Base-by-base conservation (phyloP, 1,140 invertebrate genomes). In the Lerema accius region DNA sequence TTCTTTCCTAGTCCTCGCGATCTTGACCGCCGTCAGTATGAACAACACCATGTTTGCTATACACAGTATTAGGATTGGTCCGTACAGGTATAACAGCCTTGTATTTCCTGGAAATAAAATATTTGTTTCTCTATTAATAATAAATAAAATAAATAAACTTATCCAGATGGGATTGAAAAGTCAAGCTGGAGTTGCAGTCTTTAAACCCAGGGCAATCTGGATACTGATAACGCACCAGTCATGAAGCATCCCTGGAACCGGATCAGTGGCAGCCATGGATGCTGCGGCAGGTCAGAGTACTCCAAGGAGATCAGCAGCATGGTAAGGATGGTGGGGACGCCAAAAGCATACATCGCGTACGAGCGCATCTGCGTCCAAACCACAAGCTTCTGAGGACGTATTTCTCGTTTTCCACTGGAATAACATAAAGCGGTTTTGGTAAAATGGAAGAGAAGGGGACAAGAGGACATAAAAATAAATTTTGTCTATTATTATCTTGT, bases 11-110 rank as follows among this genome's bases (percentile, higher is more conserved):
- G 88, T 88, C 17, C 74, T 64, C 0, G 76, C 63, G 32, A 90
- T 89, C 53, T 89, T 87, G 23, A 81, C 4, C 4, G 82, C 80
- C 0, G 88, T 90, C 56, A 89, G 51, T 0, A 80, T 37, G 65
- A 89, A 90, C 63, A 90, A 86, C 4, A 78, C 62, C 58, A 84
- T 67, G 19, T 90, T 89, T 4, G 78, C 72, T 7, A 84, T 14
- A 17, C 78, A 83, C 0, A 90, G 58, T 7, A 88, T 61, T 4
- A 86, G 40, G 3, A 90, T 85, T 0, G 87, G 87, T 0, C 73
- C 71, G 53, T 90, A 90, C 0, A 90, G 43, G 60, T 90, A 90
- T 0, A 90, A 17, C 9, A 89, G 59, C 56, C 71, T 82, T 42
- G 75, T 78, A 5, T 28, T 69, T 9, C 83, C 85, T 90, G 74